These are phyloP conservation scores for Prorops nasuta DNA, from an alignment of 1,140 invertebrate genomes.

Conservation along the genomic window DNA sequence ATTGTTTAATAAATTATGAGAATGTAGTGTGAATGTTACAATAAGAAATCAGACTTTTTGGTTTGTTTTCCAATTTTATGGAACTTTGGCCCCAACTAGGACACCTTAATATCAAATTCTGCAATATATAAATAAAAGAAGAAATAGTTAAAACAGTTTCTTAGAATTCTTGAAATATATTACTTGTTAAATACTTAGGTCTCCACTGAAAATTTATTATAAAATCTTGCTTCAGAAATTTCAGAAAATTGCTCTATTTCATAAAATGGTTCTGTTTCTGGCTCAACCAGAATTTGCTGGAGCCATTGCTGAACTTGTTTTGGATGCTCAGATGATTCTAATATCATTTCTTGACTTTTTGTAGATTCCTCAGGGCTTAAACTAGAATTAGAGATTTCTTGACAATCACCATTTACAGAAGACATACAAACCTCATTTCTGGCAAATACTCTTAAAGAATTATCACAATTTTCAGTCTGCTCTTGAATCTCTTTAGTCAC, in stretches of 20 bases:
- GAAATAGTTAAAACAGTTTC: constrained; percentile 15
- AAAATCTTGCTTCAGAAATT: constrained; percentile 53
- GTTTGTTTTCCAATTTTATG: constrained; percentile 30
- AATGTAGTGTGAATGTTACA: no score
- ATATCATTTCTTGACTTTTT: constrained; percentile 14
- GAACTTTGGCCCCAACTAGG: constrained; percentile 34
- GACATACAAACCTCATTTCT: no score
- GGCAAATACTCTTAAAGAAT: constrained; percentile 8
- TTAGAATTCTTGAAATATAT: constrained; percentile 6
- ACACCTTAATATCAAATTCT: constrained; percentile 19
- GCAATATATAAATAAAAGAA: constrained; percentile 14
- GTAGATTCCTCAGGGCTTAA: constrained; percentile 1
- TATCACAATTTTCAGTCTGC: constrained; percentile 1
- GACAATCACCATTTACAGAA: background rate
- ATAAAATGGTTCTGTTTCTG: constrained; percentile 58
- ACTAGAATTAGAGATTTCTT: background rate
- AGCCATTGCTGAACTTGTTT: constrained; percentile 61
- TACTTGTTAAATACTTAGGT: constrained; percentile 50
- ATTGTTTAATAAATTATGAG: no score
- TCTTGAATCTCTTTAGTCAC: background rate
- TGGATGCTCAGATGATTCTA: constrained; percentile 42
- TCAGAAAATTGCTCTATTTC: constrained; percentile 54
- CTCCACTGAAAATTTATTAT: constrained; percentile 59
- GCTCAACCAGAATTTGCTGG: constrained; percentile 58
- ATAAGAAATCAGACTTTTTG: constrained; percentile 44